phyloP scores from a whole-genome alignment of 2,113 vertebrate species.

The Caranx melampygus region DNA sequence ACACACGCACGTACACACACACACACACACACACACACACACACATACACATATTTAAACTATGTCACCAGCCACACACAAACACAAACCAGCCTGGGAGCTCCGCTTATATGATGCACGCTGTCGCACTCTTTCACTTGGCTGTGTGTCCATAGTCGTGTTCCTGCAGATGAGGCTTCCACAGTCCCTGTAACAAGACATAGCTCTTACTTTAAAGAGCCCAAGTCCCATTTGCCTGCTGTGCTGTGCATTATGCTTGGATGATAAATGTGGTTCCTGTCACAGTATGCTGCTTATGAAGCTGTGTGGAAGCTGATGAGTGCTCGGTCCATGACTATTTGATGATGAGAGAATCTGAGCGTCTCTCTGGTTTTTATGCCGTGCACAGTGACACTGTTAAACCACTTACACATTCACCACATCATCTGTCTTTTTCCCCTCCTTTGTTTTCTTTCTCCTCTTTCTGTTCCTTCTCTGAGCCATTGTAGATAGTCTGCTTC shows the following conservation, averaged over 20 bases:
- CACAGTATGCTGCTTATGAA: constrained; percentile 30
- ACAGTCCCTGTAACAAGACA: constrained; percentile 50
- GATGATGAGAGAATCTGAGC: constrained; percentile 36
- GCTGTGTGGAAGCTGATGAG: constrained; percentile 35
- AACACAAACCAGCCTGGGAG: constrained; percentile 10
- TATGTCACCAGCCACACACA: constrained; percentile 26
- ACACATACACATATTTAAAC: constrained; percentile 38
- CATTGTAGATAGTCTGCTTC: background rate
- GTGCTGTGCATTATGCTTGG: constrained; percentile 54
- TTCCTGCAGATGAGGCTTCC: constrained; percentile 32
- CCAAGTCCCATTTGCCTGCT: constrained; percentile 31
- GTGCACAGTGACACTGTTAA: constrained; percentile 25
- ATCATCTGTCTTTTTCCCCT: background rate
- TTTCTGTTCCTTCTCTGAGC: background rate
- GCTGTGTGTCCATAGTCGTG: constrained; percentile 18
- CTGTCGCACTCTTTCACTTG: constrained; percentile 26
- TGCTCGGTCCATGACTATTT: constrained; percentile 49
- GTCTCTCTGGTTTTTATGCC: constrained; percentile 3
- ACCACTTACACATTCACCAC: constrained; percentile 4
- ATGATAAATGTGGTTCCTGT: constrained; percentile 52
- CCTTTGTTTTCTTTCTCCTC: background rate
- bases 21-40: constrained; percentile 25
- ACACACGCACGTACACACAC: constrained; percentile 28
- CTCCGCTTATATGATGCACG: constrained; percentile 13
- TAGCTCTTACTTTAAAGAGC: constrained; percentile 49